Base-by-base conservation (phyloP, 2,888 invertebrate species). In the Apotomis turbidana region DNA sequence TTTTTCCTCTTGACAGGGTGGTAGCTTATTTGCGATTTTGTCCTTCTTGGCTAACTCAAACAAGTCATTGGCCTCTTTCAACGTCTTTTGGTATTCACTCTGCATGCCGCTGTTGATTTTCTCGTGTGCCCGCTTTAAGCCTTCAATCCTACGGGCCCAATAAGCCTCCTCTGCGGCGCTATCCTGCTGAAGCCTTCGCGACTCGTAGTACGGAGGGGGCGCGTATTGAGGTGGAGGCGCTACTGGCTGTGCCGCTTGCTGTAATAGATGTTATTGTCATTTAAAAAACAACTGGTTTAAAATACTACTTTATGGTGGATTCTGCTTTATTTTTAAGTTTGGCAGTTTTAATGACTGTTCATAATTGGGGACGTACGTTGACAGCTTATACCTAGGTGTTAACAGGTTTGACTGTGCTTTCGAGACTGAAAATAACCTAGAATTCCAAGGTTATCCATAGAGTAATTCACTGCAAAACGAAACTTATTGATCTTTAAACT, bases 1-100 rank as follows among this genome's bases (percentile, higher is more conserved):
- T 80, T 93, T 93, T 73, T 93, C 93, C 51, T 89, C 90, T 77
- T 93, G 90, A 78, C 93, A 93, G 68, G 93, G 93, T 69, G 91
- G 87, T 71, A 90, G 74, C 77, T 91, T 93, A 71, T 78, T 87
- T 13, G 79, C 83, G 73, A 87, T 75, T 85, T 90, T 90, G 74
- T 93, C 88, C 76, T 80, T 79, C 74, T 90, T 83, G 58, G 86
- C 86, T 75, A 82, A 46, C 63, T 88, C 84, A 79, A 91, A 93
- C 67, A 93, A 77, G 8, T 91, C 87, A 82, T 90, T 90, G 2
- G 92, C 90, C 77, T 93, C 90, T 71, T 93, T 90, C 70, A 93
- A 78, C 58, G 91, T 90, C 74, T 91, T 92, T 73, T 92, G 88
- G 77, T 92, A 93, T 78, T 93, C 93, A 72, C 84, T 72, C 38